Conservation (phyloP, 2,797 vertebrate genomes). For the Gambelia wislizenii region DNA sequence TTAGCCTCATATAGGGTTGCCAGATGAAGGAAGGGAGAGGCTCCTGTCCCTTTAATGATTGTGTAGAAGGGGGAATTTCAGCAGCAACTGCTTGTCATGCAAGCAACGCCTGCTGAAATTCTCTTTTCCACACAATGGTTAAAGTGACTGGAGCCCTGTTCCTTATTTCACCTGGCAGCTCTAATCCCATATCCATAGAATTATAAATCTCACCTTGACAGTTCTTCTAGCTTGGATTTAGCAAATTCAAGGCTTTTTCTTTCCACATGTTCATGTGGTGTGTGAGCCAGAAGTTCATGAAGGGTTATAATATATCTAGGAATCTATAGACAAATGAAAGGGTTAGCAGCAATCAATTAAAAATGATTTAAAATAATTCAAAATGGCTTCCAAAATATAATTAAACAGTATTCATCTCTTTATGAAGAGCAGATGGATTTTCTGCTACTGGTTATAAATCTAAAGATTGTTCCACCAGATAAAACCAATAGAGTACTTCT, state of each 20-base stretch:
- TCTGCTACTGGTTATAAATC: background rate
- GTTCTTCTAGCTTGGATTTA: constrained; percentile 96
- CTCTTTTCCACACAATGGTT: too few species aligned
- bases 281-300: constrained; percentile 96
- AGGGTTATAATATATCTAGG: constrained; percentile 98
- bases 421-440: too few species aligned
- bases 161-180: too few species aligned
- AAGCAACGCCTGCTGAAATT: too few species aligned
- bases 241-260: constrained; percentile 98
- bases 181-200: background rate
- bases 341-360: constrained; percentile 27
- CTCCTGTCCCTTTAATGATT: too few species aligned
- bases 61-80: too few species aligned
- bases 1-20: background rate
- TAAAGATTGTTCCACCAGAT: background rate
- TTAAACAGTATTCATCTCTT: background rate
- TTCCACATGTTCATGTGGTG: constrained; percentile 97
- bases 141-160: too few species aligned
- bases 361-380: background rate
- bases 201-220: constrained; percentile 87
- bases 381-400: background rate
- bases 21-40: too few species aligned
- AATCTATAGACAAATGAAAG: constrained; percentile 84
- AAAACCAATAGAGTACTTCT: background rate
- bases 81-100: too few species aligned